Conservation (phyloP, 2,888 invertebrate species). For the Hydrotaea diabolus region DNA sequence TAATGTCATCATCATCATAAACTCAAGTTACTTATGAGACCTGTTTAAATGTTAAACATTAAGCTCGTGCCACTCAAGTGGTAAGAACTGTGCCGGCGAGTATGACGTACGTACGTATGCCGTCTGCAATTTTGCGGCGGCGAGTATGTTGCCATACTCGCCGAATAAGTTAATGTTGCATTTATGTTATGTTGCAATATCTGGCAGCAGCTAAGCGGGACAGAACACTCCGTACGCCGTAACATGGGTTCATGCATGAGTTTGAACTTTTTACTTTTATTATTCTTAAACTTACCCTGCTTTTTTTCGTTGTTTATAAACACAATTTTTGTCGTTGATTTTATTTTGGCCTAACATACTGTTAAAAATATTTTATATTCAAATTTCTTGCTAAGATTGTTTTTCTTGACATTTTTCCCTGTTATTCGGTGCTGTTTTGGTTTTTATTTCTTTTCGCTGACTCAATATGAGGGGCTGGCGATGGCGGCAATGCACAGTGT, state of each 20-base stretch:
- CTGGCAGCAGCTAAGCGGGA: slow-evolving; percentile 52
- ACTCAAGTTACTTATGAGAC: slow-evolving; percentile 62
- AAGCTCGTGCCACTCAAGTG: slow-evolving; percentile 64
- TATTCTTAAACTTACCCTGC: slow-evolving; percentile 51
- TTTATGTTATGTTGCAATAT: slow-evolving; percentile 57
- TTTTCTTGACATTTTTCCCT: slow-evolving; percentile 57
- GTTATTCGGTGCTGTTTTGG: not conserved
- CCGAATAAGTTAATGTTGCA: not conserved
- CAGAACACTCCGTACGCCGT: slow-evolving; percentile 19
- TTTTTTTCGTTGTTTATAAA: not conserved
- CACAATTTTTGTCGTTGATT: slow-evolving; percentile 1
- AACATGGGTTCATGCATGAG: slow-evolving; percentile 67
- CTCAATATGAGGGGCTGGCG: slow-evolving; percentile 4
- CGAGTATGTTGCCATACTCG: slow-evolving; percentile 10
- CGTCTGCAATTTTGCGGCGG: not conserved
- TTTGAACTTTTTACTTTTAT: slow-evolving; percentile 68
- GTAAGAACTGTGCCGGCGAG: not conserved
- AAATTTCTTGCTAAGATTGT: slow-evolving; percentile 64
- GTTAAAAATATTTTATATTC: slow-evolving; percentile 52
- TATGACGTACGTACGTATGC: not conserved
- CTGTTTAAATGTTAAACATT: slow-evolving; percentile 67
- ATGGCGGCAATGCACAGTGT: not conserved
- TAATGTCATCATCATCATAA: slow-evolving; percentile 65
- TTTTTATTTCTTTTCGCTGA: not conserved
- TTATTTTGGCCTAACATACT: slow-evolving; percentile 8